Evolutionary conservation across 2,113 vertebrate species (phyloP), one percentile per base, ranked within the genome.

Genomic region (Delphinus delphis): DNA sequence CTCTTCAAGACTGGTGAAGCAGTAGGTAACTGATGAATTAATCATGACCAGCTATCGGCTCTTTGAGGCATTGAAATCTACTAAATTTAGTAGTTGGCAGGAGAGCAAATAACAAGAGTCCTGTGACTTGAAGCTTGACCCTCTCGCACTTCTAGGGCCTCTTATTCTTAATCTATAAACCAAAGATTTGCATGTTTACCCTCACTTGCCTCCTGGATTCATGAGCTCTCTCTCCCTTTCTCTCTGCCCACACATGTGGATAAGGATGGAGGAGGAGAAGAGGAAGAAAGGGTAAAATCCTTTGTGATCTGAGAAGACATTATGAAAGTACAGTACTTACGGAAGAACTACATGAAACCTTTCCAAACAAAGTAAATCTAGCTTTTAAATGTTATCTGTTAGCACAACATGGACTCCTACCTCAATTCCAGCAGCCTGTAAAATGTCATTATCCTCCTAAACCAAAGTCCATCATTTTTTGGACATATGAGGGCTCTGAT

Each of bases 301-400:
- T 88, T 25, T 36, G 62, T 88, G 76, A 95, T 55, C 73, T 86
- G 90, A 94, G 84, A 90, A 90, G 83, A 86, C 53, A 67, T 55
- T 55, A 15, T 73, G 50, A 80, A 95, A 94, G n/a, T 60, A 86
- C n/a, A 10, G 8, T 41, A 20, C 67, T 88, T 94, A 38, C 11
- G 82, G 85, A 96, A 95, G 74, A 95, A 73, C 58, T 74, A 60
- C 71, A 84, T 62, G 65, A 93, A 95, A 90, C 33, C 83, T 96
- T 95, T 93, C 67, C 31, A 96, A 95, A 85, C 89, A 94, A 85
- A 86, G 53, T 88, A 95, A 95, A 84, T 96, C 76, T 83, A 85
- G 50, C n/a, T 79, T 95, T 96, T 68, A 82, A 90, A 91, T 93
- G 89, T 95, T 71, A 77, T 82, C 74, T 95, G 15, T 62, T 50